Evolutionary conservation across 37 sponge, comb jelly and placozoan genomes (phyloP), one percentile per base, ranked within the genome.

Genomic region (Axinella damicornis): DNA sequence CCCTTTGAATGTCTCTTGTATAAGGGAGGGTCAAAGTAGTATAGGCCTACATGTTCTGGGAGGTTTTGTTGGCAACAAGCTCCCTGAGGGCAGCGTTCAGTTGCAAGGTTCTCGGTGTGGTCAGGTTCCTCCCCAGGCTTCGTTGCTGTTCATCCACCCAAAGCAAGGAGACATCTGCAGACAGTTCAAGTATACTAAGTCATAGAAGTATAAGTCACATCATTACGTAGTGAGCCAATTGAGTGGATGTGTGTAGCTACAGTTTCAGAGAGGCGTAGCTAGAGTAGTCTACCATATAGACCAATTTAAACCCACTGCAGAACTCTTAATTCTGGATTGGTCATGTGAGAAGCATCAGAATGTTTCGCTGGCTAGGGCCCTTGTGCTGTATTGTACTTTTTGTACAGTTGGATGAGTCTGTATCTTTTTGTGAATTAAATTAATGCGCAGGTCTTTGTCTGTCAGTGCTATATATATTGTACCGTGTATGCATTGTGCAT

Each of bases 81-180:
- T 73, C 73, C 35, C 87, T 80, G 63, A 94, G 46, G 24, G 90
- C 88, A 11, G 35, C 55, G 65, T 86, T 94, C 9, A 97, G 90
- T 63, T 94, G 60, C 57, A 82, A 30, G 22, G 95, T 95, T 74
- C 95, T 41, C 33, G 89, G 78, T 12, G 86, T 82, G 40, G 97
- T 97, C 17, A 69, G 12, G 40, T 94, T 94, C 21, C n/a, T 39
- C 97, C 69, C 94, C 92, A 91, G 2, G 92, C 94, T 39, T 88
- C 92, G 69, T 97, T 91, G 65, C 73, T 81, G 79, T 97, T 97
- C 87, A 97, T 53, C 97, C 97, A 97, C 6, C 97, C 97, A 65
- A 91, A 94, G 54, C 97, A 97, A 0, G 97, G 97, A 25, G 95
- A 94, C 0, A 97, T 63, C 18, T 94, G 71, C 20, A 97, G 78